Percentiles rank a stretch among this genome's conserved stretches.
Evolutionary conservation across 2,888 invertebrate genomes (phyloP).

Genomic region (Nycteola revayana): DNA sequence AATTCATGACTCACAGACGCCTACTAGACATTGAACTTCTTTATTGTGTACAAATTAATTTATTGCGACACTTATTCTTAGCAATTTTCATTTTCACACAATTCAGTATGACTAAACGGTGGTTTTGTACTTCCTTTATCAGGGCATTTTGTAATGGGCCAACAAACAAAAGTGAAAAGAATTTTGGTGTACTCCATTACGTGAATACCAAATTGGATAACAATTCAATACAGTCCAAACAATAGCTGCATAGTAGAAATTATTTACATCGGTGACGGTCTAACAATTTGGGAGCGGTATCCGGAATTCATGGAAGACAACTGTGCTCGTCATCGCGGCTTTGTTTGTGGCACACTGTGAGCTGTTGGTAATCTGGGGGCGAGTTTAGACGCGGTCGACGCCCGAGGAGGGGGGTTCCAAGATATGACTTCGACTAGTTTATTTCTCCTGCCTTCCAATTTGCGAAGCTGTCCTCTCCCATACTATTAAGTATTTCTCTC

Average conservation of each 20-base stretch:
- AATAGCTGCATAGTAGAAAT: constrained; percentile 39
- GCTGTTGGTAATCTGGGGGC: constrained; percentile 55
- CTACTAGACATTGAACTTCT: constrained; percentile 22
- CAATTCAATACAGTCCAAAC: constrained; percentile 30
- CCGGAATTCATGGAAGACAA: constrained; percentile 59
- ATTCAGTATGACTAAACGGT: no score
- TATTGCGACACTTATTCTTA: no score
- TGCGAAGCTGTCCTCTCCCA: constrained; percentile 49
- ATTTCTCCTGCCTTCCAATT: constrained; percentile 69
- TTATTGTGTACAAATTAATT: constrained; percentile 2
- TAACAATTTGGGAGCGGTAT: constrained; percentile 52
- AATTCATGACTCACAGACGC: constrained; percentile 29
- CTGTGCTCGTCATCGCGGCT: constrained; percentile 59
- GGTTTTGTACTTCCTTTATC: no score
- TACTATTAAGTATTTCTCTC: constrained; percentile 41
- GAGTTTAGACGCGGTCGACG: constrained; percentile 32
- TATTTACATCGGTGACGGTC: constrained; percentile 54
- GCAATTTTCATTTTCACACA: no score
- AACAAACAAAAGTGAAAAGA: not conserved
- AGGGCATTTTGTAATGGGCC: no score
- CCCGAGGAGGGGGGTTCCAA: constrained; percentile 25
- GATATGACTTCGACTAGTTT: constrained; percentile 49
- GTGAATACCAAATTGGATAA: not conserved
- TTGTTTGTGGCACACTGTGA: constrained; percentile 60
- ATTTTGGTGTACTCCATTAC: not conserved